Conservation (phyloP, 2,888 invertebrate species). For the Drosophila subsilvestris region DNA sequence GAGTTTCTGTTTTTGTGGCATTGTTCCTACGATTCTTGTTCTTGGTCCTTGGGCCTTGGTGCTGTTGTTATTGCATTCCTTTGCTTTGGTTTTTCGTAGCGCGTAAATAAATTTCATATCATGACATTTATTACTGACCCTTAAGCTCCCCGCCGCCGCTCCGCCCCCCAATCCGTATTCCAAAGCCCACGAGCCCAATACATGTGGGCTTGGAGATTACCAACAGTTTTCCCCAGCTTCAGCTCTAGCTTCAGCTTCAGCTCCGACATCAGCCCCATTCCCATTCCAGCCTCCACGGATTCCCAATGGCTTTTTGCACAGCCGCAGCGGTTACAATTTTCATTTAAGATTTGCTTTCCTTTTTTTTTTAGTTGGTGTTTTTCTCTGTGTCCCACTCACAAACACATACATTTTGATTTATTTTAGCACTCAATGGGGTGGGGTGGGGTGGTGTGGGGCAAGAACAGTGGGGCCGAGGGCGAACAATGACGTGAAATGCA, state of each 20-base stretch:
- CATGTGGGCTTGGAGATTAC: conserved; percentile 65
- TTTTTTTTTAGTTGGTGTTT: conserved; percentile 37
- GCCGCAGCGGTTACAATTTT: conserved; percentile 75
- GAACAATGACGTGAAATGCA: conserved; percentile 52
- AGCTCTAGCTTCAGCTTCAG: not conserved
- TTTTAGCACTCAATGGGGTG: conserved; percentile 68
- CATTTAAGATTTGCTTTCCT: conserved; percentile 77
- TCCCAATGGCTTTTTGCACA: conserved; percentile 46
- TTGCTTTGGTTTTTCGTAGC: conserved; percentile 76
- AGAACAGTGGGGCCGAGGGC: conserved; percentile 21
- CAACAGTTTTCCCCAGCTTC: conserved; percentile 44
- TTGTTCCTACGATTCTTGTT: conserved; percentile 31
- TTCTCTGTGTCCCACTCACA: conserved; percentile 27
- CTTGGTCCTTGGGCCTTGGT: conserved; percentile 25
- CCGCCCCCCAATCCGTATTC: conserved; percentile 41
- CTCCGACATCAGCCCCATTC: not conserved
- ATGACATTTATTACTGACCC: conserved; percentile 80
- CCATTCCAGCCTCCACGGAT: conserved; percentile 24
- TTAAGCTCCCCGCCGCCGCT: conserved; percentile 66
- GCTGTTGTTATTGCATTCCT: conserved; percentile 66
- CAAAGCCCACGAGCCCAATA: conserved; percentile 35
- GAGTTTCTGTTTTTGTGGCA: conserved; percentile 37
- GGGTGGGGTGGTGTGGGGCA: conserved; percentile 9
- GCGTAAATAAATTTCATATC: conserved; percentile 80
- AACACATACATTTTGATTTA: conserved; percentile 67